Evolutionary conservation across 2,113 vertebrate genomes (phyloP).

Genomic region (Sebastes fasciatus): DNA sequence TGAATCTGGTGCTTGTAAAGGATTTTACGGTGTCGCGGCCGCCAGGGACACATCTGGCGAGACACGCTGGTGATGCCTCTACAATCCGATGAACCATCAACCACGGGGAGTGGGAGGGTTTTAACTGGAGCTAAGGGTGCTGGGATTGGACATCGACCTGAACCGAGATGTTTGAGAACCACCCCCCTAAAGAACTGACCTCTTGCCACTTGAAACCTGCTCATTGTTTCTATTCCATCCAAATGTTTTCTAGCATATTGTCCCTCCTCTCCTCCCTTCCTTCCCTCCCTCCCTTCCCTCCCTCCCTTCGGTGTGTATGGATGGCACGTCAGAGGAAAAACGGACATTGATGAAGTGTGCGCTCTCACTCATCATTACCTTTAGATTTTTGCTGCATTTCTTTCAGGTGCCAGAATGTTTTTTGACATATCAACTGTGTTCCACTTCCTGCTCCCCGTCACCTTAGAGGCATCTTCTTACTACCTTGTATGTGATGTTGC

Average conservation of each 20-base stretch:
- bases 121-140: slow-evolving; percentile 59
- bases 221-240: slow-evolving; percentile 79
- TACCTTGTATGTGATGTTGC: slow-evolving; percentile 49
- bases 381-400: slow-evolving; percentile 63
- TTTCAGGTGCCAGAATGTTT: slow-evolving; percentile 69
- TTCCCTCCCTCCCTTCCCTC: background rate
- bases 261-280: slow-evolving; percentile 10
- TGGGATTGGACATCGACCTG: slow-evolving; percentile 52
- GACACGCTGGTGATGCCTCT: slow-evolving; percentile 59
- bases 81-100: slow-evolving; percentile 49
- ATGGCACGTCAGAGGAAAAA: slow-evolving; percentile 45
- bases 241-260: slow-evolving; percentile 72
- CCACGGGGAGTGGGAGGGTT: slow-evolving; percentile 69
- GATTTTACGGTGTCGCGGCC: slow-evolving; percentile 59
- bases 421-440: slow-evolving; percentile 61
- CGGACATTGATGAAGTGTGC: slow-evolving; percentile 39
- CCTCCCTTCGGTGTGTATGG: slow-evolving; percentile 12
- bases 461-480: slow-evolving; percentile 33
- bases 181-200: slow-evolving; percentile 72
- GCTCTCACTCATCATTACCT: slow-evolving; percentile 52
- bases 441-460: slow-evolving; percentile 42
- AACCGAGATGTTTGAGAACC: slow-evolving; percentile 56
- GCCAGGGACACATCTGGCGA: slow-evolving; percentile 65
- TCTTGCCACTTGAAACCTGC: slow-evolving; percentile 78
- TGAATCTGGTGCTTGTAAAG: slow-evolving; percentile 36